Evolutionary conservation across 2,113 vertebrate species (phyloP).

Genomic region (Aix galericulata): DNA sequence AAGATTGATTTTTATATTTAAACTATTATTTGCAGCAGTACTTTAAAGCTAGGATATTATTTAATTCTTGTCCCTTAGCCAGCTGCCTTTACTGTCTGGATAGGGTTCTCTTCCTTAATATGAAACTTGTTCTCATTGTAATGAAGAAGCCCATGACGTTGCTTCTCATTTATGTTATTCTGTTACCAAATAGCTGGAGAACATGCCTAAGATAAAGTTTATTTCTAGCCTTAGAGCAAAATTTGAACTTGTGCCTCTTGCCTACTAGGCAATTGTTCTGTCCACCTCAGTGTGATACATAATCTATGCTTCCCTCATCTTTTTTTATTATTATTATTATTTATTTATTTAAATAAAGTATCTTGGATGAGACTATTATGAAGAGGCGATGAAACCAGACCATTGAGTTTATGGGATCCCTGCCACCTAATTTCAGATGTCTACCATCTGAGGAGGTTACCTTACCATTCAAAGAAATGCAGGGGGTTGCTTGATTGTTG

Average conservation of each 20-base stretch:
- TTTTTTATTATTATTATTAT: not conserved
- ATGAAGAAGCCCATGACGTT: not conserved
- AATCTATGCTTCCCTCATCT: not conserved
- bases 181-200: not conserved
- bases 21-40: not conserved
- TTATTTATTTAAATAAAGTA: not conserved
- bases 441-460: not conserved
- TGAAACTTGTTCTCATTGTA: not conserved
- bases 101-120: not conserved
- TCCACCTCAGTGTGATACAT: not conserved
- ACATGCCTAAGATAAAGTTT: not conserved
- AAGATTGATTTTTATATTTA: not conserved
- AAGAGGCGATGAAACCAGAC: not conserved
- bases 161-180: not conserved
- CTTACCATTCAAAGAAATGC: not conserved
- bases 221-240: not conserved
- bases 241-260: not conserved
- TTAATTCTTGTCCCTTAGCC: not conserved
- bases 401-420: rapidly evolving
- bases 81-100: not conserved
- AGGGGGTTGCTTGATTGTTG: not conserved
- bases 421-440: not conserved
- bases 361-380: not conserved
- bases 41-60: not conserved
- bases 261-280: not conserved